Percentiles rank a stretch among this genome's conserved stretches.
Evolutionary conservation across 2,797 vertebrate genomes (phyloP).

Genomic region (Manis javanica): DNA sequence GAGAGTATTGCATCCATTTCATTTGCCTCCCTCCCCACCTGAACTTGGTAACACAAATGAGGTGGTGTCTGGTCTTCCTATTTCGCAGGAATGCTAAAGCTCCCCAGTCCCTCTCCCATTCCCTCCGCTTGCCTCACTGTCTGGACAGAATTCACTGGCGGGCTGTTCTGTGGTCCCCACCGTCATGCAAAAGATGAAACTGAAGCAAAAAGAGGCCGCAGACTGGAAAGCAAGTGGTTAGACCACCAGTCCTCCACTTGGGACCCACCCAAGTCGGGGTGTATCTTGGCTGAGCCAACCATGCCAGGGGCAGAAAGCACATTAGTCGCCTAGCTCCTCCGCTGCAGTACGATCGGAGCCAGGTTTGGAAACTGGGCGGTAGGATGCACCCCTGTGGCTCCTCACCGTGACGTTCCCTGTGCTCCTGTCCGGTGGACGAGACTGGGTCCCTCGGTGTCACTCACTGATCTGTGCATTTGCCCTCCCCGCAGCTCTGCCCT

Average conservation of each 20-base stretch:
- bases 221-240: background rate
- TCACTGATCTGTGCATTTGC: background rate
- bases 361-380: background rate
- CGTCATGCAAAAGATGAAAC: background rate
- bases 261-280: background rate
- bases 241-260: background rate
- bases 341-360: background rate
- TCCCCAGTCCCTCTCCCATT: fast-evolving
- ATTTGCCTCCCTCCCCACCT: background rate
- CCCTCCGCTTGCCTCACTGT: background rate
- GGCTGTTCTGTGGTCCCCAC: background rate
- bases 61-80: background rate
- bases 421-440: background rate
- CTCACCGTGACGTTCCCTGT: background rate
- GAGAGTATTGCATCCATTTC: background rate
- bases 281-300: background rate
- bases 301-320: background rate
- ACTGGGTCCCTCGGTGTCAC: background rate
- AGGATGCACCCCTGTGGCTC: background rate
- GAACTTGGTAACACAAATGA: background rate
- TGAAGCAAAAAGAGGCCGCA: background rate
- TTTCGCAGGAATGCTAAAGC: background rate
- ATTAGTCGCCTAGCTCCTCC: background rate
- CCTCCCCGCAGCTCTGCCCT: background rate
- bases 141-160: background rate